A percentile compares a stretch with the other conserved stretches of the same genome.
phyloP scores from a whole-genome alignment of 1,140 invertebrate genomes.

The Battus philenor region DNA sequence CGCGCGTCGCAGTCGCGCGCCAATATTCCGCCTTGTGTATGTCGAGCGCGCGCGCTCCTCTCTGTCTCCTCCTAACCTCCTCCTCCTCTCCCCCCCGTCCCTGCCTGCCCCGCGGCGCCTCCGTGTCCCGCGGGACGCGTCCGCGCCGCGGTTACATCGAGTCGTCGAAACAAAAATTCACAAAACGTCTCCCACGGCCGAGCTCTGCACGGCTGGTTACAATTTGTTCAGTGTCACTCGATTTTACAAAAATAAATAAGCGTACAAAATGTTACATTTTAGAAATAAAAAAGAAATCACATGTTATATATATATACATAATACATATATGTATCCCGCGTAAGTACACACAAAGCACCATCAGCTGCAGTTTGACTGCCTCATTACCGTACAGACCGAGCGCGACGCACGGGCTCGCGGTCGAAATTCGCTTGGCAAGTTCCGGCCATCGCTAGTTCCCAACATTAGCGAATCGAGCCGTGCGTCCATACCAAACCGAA shows the following conservation, averaged over 20 bases:
- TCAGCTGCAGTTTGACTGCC: conserved; percentile 62
- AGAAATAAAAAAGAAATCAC: conserved; percentile 49
- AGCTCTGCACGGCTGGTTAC: conserved; percentile 3
- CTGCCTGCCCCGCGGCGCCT: conserved; percentile 27
- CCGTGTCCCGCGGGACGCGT: conserved; percentile 16
- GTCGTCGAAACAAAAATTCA: conserved; percentile 30
- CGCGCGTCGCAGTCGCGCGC: conserved; percentile 67
- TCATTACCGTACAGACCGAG: conserved; percentile 34
- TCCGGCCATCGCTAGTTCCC: conserved; percentile 1
- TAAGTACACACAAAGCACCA: conserved; percentile 71
- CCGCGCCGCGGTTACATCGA: conserved; percentile 36
- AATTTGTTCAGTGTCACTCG: conserved; percentile 26
- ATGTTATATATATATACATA: too few relatives aligned
- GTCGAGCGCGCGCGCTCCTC: conserved; percentile 39
- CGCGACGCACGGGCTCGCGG: conserved; percentile 25
- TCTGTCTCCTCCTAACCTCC: conserved; percentile 20
- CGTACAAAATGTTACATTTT: conserved; percentile 42
- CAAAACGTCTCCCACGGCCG: conserved; percentile 21
- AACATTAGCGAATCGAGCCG: conserved; percentile 1
- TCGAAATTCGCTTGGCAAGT: conserved; percentile 18
- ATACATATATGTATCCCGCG: conserved; percentile 61
- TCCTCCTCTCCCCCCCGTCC: conserved; percentile 18
- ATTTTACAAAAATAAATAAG: conserved; percentile 61
- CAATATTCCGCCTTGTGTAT: conserved; percentile 71
- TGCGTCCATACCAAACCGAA: conserved; percentile 18